Conservation (phyloP, 2,888 invertebrate genomes). For the Papilio elwesi region DNA sequence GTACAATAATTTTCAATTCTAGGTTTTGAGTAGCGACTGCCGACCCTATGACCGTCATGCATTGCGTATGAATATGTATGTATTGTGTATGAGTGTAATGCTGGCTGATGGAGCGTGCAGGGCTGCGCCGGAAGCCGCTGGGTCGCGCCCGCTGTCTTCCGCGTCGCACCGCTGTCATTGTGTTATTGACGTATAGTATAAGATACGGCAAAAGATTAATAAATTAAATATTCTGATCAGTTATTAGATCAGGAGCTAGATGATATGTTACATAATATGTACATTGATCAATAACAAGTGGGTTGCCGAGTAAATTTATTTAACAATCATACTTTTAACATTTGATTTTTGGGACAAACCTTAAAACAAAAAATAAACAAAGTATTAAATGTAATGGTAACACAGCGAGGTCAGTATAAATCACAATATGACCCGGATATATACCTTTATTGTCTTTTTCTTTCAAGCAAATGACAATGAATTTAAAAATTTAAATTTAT, state of each 20-base stretch:
- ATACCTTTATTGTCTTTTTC: slow-evolving; percentile 9
- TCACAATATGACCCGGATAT: slow-evolving; percentile 13
- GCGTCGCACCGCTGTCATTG: too few species aligned
- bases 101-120: slow-evolving; percentile 75
- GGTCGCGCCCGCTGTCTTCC: too few species aligned
- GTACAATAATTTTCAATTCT: slow-evolving; percentile 11
- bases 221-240: too few species aligned
- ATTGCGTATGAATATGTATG: slow-evolving; percentile 44
- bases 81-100: slow-evolving; percentile 41
- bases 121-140: slow-evolving; percentile 63
- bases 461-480: not conserved
- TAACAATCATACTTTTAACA: too few species aligned
- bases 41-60: slow-evolving; percentile 52
- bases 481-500: slow-evolving; percentile 7
- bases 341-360: too few species aligned
- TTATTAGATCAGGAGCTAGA: too few species aligned
- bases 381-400: slow-evolving; percentile 4
- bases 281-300: too few species aligned
- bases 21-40: slow-evolving; percentile 38
- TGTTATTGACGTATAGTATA: too few species aligned
- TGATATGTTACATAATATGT: too few species aligned
- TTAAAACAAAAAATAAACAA: not conserved
- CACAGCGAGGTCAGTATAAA: slow-evolving; percentile 18
- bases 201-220: too few species aligned
- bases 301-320: too few species aligned